A percentile compares a stretch with the other conserved stretches of the same genome.
phyloP scores from a whole-genome alignment of 2,797 vertebrate genomes.

The Gallinago solitaria region DNA sequence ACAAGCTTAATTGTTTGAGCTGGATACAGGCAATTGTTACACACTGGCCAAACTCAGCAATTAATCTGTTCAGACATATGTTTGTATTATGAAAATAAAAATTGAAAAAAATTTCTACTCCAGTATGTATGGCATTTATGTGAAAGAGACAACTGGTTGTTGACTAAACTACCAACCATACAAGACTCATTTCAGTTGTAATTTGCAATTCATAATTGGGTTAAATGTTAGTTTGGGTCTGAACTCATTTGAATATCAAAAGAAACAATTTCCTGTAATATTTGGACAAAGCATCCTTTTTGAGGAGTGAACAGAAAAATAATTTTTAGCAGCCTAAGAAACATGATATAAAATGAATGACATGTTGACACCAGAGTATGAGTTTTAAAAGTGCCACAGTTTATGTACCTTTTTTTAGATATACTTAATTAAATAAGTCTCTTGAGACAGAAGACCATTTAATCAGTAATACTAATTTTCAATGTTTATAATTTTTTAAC shows the following conservation, averaged over 20 bases:
- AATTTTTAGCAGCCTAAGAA: constrained; percentile 9
- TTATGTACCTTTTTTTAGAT: constrained; percentile 17
- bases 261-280: constrained; percentile 42
- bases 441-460: constrained; percentile 7
- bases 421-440: constrained; percentile 34
- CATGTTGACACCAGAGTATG: not conserved
- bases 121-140: not conserved
- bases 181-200: constrained; percentile 32
- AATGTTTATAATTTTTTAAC: constrained; percentile 18
- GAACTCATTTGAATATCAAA: constrained; percentile 46
- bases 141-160: constrained; percentile 32
- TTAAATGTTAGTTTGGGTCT: constrained; percentile 52
- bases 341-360: not conserved
- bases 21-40: not conserved
- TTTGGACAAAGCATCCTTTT: constrained; percentile 41
- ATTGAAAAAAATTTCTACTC: not conserved
- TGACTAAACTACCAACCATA: constrained; percentile 27
- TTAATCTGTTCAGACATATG: not conserved
- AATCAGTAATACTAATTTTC: constrained; percentile 22
- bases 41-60: not conserved
- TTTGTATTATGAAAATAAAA: not conserved
- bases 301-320: constrained; percentile 24
- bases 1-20: not conserved
- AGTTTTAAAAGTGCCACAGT: not conserved
- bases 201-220: constrained; percentile 52